phyloP scores from a whole-genome alignment of 64 coral and sea anemone species.

The Actinia equina region DNA sequence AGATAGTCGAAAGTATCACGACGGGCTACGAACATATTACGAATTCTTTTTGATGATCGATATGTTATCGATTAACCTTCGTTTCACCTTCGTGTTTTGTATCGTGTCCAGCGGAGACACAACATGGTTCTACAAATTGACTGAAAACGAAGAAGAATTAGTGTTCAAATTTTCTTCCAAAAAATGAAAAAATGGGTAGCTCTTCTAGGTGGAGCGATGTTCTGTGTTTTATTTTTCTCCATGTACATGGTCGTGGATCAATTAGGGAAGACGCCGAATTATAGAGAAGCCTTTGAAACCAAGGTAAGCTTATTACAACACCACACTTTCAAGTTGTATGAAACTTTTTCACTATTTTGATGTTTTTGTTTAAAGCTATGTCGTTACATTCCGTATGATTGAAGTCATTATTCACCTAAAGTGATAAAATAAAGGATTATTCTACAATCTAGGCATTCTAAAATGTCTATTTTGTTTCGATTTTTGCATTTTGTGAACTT shows the following conservation, averaged over 20 bases:
- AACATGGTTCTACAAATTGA: neutral
- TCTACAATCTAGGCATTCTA: too few species aligned
- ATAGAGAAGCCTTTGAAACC: constrained; percentile 64
- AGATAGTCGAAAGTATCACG: neutral
- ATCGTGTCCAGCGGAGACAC: neutral
- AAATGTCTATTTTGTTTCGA: too few species aligned
- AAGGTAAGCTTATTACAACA: constrained; percentile 44
- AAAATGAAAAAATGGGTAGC: constrained; percentile 98
- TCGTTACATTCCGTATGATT: neutral
- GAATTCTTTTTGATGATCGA: neutral
- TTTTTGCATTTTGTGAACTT: neutral
- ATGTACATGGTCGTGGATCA: constrained; percentile 99
- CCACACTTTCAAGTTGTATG: neutral
- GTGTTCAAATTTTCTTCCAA: neutral
- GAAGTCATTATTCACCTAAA: too few species aligned
- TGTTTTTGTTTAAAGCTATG: neutral
- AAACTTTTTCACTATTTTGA: neutral
- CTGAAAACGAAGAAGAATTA: neutral
- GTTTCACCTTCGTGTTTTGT: neutral
- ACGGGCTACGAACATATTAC: neutral
- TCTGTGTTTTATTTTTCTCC: constrained; percentile 88
- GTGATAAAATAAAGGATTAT: too few species aligned
- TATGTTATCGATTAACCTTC: neutral
- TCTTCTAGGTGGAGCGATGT: constrained; percentile 89
- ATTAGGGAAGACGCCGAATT: constrained; percentile 71